Conservation (phyloP, 2,888 invertebrate species). For the Lagria hirta region DNA sequence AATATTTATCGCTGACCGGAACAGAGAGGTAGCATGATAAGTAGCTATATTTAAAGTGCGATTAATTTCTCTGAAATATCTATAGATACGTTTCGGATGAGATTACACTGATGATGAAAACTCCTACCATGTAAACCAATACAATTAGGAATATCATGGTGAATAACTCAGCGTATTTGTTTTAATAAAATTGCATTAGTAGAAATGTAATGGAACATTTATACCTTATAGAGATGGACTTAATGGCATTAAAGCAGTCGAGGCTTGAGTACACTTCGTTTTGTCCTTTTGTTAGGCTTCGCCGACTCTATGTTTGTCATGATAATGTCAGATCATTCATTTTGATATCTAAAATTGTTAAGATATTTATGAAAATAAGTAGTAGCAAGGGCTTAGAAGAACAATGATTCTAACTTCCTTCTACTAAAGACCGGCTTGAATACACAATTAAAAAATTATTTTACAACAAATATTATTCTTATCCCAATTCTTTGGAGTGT, state of each 20-base stretch:
- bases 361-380: slow-evolving; percentile 27
- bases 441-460: too few relatives aligned
- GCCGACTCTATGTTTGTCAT: slow-evolving; percentile 32
- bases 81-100: too few relatives aligned
- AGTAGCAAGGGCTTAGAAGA: slow-evolving; percentile 6
- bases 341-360: slow-evolving; percentile 30
- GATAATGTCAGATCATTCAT: slow-evolving; percentile 32
- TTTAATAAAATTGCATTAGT: slow-evolving; percentile 33
- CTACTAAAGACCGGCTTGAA: too few relatives aligned
- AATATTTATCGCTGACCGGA: slow-evolving; percentile 42
- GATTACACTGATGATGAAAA: too few relatives aligned
- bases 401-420: too few relatives aligned
- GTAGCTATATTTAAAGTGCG: slow-evolving; percentile 43
- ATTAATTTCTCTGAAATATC: slow-evolving; percentile 40
- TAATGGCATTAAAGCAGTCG: slow-evolving; percentile 31
- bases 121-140: too few relatives aligned
- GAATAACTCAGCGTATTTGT: slow-evolving; percentile 25
- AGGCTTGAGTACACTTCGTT: slow-evolving; percentile 27
- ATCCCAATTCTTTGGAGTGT: too few relatives aligned
- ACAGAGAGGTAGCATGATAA: slow-evolving; percentile 45
- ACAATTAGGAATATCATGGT: too few relatives aligned
- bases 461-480: too few relatives aligned
- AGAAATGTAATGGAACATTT: slow-evolving; percentile 36
- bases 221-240: slow-evolving; percentile 33
- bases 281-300: slow-evolving; percentile 31